Evolutionary conservation across 2,888 invertebrate species (phyloP).

Genomic region (Apamea epomidion): DNA sequence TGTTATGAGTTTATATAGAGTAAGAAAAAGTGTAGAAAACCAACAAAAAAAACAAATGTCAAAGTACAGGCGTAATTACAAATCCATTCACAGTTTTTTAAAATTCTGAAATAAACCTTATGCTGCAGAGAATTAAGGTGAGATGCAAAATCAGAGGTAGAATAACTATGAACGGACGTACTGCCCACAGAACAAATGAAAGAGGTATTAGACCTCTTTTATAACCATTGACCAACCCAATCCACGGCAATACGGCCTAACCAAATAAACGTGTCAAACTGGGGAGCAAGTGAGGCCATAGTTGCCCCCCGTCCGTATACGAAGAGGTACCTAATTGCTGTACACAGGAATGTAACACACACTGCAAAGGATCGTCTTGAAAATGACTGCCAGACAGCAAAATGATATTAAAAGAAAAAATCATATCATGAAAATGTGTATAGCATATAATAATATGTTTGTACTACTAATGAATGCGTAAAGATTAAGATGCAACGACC

Average conservation of each 20-base stretch:
- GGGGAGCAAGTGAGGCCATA: neutral
- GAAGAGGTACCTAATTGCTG: neutral
- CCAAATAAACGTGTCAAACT: neutral
- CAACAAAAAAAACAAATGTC: neutral
- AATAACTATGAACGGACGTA: no score
- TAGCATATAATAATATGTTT: neutral
- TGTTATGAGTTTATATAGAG: no score
- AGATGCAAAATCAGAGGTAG: no score
- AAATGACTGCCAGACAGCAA: neutral
- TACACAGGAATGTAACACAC: no score
- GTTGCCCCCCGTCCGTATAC: neutral
- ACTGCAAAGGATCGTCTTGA: neutral
- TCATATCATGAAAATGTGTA: neutral
- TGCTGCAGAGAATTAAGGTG: no score
- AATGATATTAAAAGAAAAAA: neutral
- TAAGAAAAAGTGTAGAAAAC: neutral
- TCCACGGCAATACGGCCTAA: neutral
- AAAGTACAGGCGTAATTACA: neutral
- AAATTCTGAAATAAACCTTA: no score
- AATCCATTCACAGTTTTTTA: no score
- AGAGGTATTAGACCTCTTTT: no score
- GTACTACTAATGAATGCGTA: conserved; percentile 4
- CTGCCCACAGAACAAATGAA: no score
- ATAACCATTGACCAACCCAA: neutral
- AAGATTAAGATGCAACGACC: conserved; percentile 43